Evolutionary conservation across 37 sponge, comb jelly and placozoan species (phyloP).

Genomic region (Ephydatia muelleri): DNA sequence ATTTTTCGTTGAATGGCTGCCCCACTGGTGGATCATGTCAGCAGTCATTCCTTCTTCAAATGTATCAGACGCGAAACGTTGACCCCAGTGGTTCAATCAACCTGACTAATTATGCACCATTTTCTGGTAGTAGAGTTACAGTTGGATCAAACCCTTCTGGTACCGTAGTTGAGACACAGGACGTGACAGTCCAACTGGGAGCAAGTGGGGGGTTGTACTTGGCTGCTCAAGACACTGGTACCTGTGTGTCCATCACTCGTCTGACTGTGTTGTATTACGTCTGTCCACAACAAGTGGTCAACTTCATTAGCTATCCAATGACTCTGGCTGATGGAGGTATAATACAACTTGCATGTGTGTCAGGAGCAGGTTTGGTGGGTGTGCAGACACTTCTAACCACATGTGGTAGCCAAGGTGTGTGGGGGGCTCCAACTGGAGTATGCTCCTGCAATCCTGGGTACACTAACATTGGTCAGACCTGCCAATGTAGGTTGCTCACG

Average conservation of each 20-base stretch:
- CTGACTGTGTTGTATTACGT: slow-evolving; percentile 54
- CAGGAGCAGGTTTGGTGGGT: slow-evolving; percentile 12
- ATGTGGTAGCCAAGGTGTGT: slow-evolving; percentile 15
- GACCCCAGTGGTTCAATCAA: not conserved
- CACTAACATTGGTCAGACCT: not conserved
- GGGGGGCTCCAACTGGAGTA: not conserved
- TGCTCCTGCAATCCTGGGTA: slow-evolving; percentile 41
- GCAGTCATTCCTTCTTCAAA: not conserved
- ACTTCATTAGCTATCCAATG: not conserved
- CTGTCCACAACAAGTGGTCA: slow-evolving; percentile 22
- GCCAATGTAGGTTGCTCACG: not conserved
- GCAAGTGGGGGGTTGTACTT: slow-evolving; percentile 27
- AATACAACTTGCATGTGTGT: not conserved
- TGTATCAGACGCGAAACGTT: slow-evolving; percentile 20
- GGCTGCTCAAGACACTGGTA: slow-evolving; percentile 20
- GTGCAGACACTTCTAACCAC: not conserved
- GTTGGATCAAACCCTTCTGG: not conserved
- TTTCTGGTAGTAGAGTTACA: not conserved
- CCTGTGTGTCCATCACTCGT: slow-evolving; percentile 32
- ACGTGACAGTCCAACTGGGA: not conserved
- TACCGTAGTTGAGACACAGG: not conserved
- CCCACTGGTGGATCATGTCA: not conserved
- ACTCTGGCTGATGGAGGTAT: not conserved
- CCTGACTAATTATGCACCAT: slow-evolving; percentile 6
- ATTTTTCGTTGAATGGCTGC: slow-evolving; percentile 11